Evolutionary conservation across 1,140 invertebrate species (phyloP), one percentile per base, ranked within the genome.

Genomic region (Rhyzopertha dominica): DNA sequence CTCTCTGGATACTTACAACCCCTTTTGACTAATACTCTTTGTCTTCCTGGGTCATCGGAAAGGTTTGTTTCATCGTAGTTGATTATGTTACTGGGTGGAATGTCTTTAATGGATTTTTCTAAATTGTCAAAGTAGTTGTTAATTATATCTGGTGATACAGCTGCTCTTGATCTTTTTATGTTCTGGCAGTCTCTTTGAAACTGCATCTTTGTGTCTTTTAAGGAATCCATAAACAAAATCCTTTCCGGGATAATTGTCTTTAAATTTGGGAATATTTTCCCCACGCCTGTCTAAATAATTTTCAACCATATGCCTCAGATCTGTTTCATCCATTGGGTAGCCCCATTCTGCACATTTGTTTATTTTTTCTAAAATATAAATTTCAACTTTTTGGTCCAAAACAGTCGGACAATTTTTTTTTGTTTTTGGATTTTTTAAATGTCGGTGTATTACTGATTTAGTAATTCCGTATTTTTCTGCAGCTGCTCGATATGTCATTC

Each of bases 41-140:
- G 46, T 9, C 48, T 51, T 17, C 65, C 63, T 7, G 61, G 58
- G 49, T 71, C 61, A 49, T 70, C 65, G 0, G 32, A 47, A 10
- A 68, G 35, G 39, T 69, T 67, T 1, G 66, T 71, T 52, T 69
- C 62, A 51, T 72, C 68, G 51, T 56, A 71, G 47, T 72, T 72
- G 4, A 64, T 45, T n/a, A 69, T 64, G 39, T 66, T 59, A 5
- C 41, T 9, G 12, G 57, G 47, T 13, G 65, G 61, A 12, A 68
- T n/a, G n/a, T n/a, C n/a, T n/a, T n/a, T n/a, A n/a, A n/a, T n/a
- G n/a, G n/a, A n/a, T n/a, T 59, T 41, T 23, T 59, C 25, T 61
- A 67, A 31, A 53, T 43, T 26, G 31, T 42, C 4, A 58, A 40
- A 20, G 34, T 47, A n/a, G 47, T 39, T 31, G 32, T 5, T 20